Base-by-base conservation (phyloP, 2,888 invertebrate genomes). In the Drosophila testacea region DNA sequence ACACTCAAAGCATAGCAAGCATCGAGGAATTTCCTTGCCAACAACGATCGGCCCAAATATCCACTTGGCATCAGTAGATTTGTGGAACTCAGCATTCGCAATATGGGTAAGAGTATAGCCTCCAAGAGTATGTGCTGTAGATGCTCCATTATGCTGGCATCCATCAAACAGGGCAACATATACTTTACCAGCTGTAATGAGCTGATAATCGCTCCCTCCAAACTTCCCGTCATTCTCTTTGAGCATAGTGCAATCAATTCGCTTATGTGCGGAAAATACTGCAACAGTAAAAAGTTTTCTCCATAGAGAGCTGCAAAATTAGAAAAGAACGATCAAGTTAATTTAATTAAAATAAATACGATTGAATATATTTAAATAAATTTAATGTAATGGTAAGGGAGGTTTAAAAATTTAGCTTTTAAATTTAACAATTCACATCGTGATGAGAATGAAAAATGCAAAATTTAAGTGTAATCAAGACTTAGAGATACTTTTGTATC, bases 141-240 rank as follows among this genome's bases (percentile, higher is more conserved):
- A 77, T 97, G 95, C 88, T 97, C 97, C 97, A 98, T 97, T 10
- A 98, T 93, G 61, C 96, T 96, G 11, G 95, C 94, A 91, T 98
- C 97, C 5, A 95, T 95, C 90, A 98, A 94, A 90, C 95, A 96
- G 0, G 97, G 96, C 86, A 97, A 94, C 16, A 97, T 94, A 85
- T 96, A 95, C 90, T 96, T 96, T 52, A 98, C 91, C 38, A 98
- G 93, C 69, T 96, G 96, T 72, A 98, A 92, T 63, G 96, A 96
- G 0, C 97, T 97, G 41, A 98, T 95, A 6, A 98, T 94, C 4
- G 97, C 98, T 16, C 97, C 97, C 93, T 99, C 99, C 52, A 98
- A 93, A 89, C 96, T 96, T 4, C 95, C 93, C 0, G 97, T 97
- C 75, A 98, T 93, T 73, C 97, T 95, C 69, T 96, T 95, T 69